Conservation (phyloP, 2,113 vertebrate species). For the Etheostoma spectabile region DNA sequence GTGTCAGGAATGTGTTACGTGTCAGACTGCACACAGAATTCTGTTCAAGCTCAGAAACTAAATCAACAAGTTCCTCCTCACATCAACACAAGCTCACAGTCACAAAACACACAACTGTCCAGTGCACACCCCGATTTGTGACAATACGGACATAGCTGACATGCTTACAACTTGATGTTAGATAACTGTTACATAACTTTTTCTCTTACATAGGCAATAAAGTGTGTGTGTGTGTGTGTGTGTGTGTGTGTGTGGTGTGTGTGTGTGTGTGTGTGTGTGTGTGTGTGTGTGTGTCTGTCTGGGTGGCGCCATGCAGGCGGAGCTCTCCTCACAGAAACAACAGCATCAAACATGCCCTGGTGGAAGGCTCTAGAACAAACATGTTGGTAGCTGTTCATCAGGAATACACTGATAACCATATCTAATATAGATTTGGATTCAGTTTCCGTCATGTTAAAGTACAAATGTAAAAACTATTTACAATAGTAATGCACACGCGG, state of each 20-base stretch:
- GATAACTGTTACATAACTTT: too few relatives aligned
- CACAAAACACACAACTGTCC: not conserved
- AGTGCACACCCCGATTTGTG: not conserved
- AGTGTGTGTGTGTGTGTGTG: not conserved
- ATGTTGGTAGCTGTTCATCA: not conserved
- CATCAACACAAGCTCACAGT: not conserved
- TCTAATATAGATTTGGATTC: not conserved
- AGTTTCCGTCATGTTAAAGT: not conserved
- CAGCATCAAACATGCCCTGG: not conserved
- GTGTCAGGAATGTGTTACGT: slow-evolving; percentile 11
- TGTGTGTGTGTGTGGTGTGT: not conserved
- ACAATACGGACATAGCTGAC: not conserved
- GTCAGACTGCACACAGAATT: not conserved
- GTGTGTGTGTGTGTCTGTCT: not conserved
- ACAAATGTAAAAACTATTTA: not conserved
- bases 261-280: not conserved
- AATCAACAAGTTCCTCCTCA: not conserved
- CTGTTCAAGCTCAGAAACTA: not conserved
- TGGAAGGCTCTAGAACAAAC: slow-evolving; percentile 13
- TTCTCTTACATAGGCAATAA: not conserved
- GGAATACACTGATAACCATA: slow-evolving; percentile 8
- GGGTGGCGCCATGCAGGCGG: not conserved
- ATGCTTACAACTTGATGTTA: too few relatives aligned
- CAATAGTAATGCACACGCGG: too few relatives aligned
- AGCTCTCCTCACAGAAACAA: not conserved